Base-by-base conservation (phyloP, 92 coral and sea anemone genomes). In the Umimayanthus kanabou region DNA sequence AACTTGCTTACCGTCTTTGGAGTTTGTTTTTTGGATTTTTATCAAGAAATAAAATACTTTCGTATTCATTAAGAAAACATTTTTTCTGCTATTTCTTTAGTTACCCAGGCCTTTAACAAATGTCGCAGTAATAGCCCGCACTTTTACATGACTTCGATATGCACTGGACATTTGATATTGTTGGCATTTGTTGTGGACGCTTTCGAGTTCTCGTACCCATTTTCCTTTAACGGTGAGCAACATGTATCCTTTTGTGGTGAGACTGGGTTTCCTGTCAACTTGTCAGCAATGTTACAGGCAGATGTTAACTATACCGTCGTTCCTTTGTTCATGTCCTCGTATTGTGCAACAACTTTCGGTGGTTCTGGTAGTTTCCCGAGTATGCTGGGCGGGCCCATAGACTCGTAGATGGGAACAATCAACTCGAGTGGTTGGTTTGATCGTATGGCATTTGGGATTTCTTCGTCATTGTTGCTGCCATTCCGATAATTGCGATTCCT, bases 341-440 rank as follows among this genome's bases (percentile, higher is more conserved):
- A 61, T 61, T 18, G 69, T 20, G 69, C 4, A 20, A 61, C 18
- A 22, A 29, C 39, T 29, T 29, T 15, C 15, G 76, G 76, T 72
- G 76, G 76, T 26, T 72, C 76, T 10, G 76, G 76, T 26, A 72
- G 42, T 28, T 28, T 72, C 28, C 76, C 39, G 4, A 72, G 42
- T 26, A 0, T 72, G 76, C 76, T 72, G 0, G 76, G 76, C 18
- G 39, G 76, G 5, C 76, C 76, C 76, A 72, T 72, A 28, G 37
- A 33, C 6, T 72, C 76, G 76, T 72, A 72, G 76, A 72, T 72
- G 20, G 76, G 76, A 72, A 61, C 3, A 61, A 61, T 61, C 69
- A 61, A 61, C 26, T 61, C 69, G 22, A 72, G 76, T 33, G 39
- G 76, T 33, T 0, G 42, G 20, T 72, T 72, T 16, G 76, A 26